Conservation (phyloP, 1,140 invertebrate species). For the Solen grandis region DNA sequence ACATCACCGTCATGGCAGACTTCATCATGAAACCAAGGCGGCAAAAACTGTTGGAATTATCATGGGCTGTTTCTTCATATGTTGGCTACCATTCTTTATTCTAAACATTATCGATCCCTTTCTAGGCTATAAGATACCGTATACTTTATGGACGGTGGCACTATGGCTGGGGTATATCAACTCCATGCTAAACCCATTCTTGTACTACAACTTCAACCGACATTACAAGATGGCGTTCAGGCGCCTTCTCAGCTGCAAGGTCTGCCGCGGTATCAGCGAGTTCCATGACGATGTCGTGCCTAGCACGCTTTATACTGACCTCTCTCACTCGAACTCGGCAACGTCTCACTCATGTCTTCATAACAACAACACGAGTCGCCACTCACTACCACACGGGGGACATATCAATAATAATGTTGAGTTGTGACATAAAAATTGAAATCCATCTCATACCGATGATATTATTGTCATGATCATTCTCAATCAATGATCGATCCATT, state of each 20-base stretch:
- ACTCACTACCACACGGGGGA: slow-evolving; percentile 26
- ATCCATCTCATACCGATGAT: too few relatives aligned
- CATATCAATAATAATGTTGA: slow-evolving; percentile 49
- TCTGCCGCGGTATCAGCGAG: slow-evolving; percentile 73
- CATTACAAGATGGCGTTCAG: slow-evolving; percentile 94
- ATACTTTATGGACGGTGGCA: slow-evolving; percentile 71
- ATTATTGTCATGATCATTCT: too few relatives aligned
- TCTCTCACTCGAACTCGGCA: slow-evolving; percentile 45
- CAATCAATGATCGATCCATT: too few relatives aligned
- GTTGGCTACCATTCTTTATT: slow-evolving; percentile 81
- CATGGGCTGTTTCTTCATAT: slow-evolving; percentile 80
- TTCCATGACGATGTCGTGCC: slow-evolving; percentile 68
- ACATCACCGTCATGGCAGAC: slow-evolving; percentile 69
- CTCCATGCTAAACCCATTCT: slow-evolving; percentile 91
- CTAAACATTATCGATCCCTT: slow-evolving; percentile 78
- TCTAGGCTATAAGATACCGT: slow-evolving; percentile 73
- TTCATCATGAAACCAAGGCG: slow-evolving; percentile 82
- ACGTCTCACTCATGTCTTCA: slow-evolving; percentile 48
- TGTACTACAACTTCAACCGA: slow-evolving; percentile 94
- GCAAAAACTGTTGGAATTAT: slow-evolving; percentile 83
- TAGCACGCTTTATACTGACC: slow-evolving; percentile 49
- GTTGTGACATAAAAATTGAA: slow-evolving; percentile 39
- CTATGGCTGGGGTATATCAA: slow-evolving; percentile 91
- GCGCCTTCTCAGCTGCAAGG: slow-evolving; percentile 72
- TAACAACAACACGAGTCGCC: slow-evolving; percentile 13